Base-by-base conservation (phyloP, 2,888 invertebrate species). In the Antitype chi region DNA sequence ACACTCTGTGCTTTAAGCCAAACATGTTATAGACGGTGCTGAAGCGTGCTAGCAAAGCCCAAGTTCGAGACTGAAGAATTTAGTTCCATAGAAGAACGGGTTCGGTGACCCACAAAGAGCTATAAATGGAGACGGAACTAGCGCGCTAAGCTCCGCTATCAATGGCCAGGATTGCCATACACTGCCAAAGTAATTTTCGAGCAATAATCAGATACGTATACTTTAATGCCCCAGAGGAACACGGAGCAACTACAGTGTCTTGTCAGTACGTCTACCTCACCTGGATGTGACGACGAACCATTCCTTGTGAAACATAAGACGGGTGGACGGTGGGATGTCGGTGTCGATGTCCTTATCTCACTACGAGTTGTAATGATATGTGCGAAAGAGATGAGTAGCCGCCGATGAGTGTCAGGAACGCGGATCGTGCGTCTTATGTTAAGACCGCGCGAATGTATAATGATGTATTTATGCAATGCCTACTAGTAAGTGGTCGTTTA, bases 401-500 rank as follows among this genome's bases (percentile, higher is more conserved):
- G 81, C 79, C 79, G 71, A 76, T 70, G 84, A 74, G 85, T 80
- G 80, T 74, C 77, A 74, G 84, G 80, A 83, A 75, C 82, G 88
- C 85, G 85, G 82, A 78, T 74, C 78, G 85, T 88, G 91, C 88
- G 90, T 92, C 93, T 93, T 93, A 93, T 92, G 93, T 93, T 92
- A 93, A 93, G 94, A 92, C 88, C 74, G 91, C 88, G 92, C 85
- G 86, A 86, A 71, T 87, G 86, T 89, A 81, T 89, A 88, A 89
- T 91, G 90, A 88, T 91, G 90, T 93, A 92, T 94, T 91, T 92
- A 91, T 92, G 91, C 93, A 91, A 92, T 92, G 91, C 85, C 87
- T 90, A 89, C 88, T 86, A 89, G 67, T 80, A 70, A 90, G 87
- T 90, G 88, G 84, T 85, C 76, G 80, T 84, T 84, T 84, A 81